A percentile compares a stretch with the other conserved stretches of the same genome.
phyloP scores from a whole-genome alignment of 2,113 vertebrate species.

The Poecilia latipinna region DNA sequence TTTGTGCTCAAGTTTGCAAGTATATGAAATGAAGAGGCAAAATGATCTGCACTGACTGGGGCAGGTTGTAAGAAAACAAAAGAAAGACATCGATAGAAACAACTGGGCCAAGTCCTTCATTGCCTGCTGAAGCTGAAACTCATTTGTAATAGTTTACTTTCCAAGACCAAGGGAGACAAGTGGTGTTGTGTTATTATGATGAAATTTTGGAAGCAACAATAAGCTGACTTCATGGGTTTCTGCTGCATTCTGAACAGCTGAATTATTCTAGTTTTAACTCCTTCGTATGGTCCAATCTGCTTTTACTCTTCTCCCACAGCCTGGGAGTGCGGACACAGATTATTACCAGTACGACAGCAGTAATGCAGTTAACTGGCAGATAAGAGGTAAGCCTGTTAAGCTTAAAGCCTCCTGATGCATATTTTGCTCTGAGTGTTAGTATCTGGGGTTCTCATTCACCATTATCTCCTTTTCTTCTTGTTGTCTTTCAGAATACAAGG shows the following conservation, averaged over 20 bases:
- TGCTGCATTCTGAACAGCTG: background rate
- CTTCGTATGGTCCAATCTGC: constrained; percentile 9
- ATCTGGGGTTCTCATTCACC: background rate
- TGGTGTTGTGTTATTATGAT: background rate
- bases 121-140: constrained; percentile 6
- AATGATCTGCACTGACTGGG: background rate
- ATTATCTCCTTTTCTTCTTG: constrained; percentile 5
- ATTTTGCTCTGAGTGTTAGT: background rate
- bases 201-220: background rate
- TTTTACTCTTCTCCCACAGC: constrained; percentile 59
- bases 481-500: constrained; percentile 92
- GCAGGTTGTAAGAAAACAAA: background rate
- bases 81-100: background rate
- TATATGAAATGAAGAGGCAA: background rate
- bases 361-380: constrained; percentile 93
- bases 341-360: constrained; percentile 94
- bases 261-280: background rate
- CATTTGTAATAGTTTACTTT: constrained; percentile 32
- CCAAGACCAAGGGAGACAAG: constrained; percentile 9
- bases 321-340: constrained; percentile 83
- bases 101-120: constrained; percentile 24
- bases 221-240: background rate
- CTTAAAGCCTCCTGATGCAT: background rate
- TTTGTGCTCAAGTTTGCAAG: background rate
- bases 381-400: constrained; percentile 84